Evolutionary conservation across 2,888 invertebrate genomes (phyloP).

Genomic region (Lasioglossum vierecki): DNA sequence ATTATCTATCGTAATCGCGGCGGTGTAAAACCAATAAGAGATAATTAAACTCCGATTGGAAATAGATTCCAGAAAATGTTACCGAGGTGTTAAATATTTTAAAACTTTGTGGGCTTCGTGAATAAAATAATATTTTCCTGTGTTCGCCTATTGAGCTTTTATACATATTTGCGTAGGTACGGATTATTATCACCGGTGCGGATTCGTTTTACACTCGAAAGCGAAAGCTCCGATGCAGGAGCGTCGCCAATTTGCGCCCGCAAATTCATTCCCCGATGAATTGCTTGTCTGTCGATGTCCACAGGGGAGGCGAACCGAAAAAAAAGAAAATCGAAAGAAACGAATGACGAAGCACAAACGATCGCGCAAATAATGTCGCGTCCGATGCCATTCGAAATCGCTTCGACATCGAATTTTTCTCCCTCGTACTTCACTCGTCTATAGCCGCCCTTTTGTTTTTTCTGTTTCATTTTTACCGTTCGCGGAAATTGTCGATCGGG

Average conservation of each 20-base stretch:
- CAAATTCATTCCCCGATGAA: conserved; percentile 41
- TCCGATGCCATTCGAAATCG: conserved; percentile 33
- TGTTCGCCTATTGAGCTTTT: neutral
- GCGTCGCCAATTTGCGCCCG: conserved; percentile 42
- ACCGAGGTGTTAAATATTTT: neutral
- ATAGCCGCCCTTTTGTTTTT: neutral
- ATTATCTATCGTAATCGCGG: no score
- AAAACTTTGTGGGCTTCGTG: neutral
- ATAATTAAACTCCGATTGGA: no score
- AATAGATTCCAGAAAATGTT: no score
- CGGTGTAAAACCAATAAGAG: no score
- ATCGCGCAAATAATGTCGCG: conserved; percentile 51
- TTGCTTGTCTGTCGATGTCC: conserved; percentile 16
- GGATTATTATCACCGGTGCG: neutral
- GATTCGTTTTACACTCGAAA: conserved; percentile 4
- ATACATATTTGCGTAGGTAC: neutral
- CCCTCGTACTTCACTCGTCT: neutral
- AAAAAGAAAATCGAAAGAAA: neutral
- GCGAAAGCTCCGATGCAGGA: neutral
- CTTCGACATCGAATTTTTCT: conserved; percentile 32
- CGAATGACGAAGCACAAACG: conserved; percentile 27
- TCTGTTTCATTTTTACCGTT: neutral
- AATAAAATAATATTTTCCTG: neutral
- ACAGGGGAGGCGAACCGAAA: neutral
- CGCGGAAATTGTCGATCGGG: conserved; percentile 1